phyloP scores from a whole-genome alignment of 2,797 vertebrate species.

The Hyperoplus immaculatus region DNA sequence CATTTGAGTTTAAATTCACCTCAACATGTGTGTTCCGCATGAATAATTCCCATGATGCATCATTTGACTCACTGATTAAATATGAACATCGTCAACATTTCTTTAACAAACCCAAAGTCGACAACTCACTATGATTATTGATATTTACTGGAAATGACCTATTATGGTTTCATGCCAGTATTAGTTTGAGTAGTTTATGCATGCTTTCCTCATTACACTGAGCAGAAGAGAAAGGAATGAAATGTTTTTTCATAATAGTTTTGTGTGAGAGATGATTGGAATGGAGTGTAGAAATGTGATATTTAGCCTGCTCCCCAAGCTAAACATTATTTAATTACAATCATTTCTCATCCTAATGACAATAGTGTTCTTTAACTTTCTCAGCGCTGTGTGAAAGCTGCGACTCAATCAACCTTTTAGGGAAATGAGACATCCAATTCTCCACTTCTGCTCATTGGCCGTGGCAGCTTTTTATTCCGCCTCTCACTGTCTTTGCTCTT shows the following conservation, averaged over 20 bases:
- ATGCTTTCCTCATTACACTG: slow-evolving; percentile 21
- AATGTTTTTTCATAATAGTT: slow-evolving; percentile 1
- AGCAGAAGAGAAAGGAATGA: slow-evolving; percentile 7
- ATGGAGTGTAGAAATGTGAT: slow-evolving; percentile 5
- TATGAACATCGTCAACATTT: slow-evolving; percentile 55
- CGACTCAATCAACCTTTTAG: slow-evolving; percentile 58
- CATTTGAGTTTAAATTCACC: slow-evolving; percentile 31
- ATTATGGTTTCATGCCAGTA: slow-evolving; percentile 29
- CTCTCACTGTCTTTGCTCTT: slow-evolving; percentile 30
- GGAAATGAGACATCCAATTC: slow-evolving; percentile 53
- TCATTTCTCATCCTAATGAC: slow-evolving; percentile 41
- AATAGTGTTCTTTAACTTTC: background rate
- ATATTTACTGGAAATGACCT: slow-evolving; percentile 48
- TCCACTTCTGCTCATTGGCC: slow-evolving; percentile 49
- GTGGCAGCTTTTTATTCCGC: slow-evolving; percentile 39
- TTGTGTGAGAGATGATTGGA: slow-evolving; percentile 14
- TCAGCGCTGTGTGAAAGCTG: slow-evolving; percentile 17
- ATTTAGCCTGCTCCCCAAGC: slow-evolving; percentile 4
- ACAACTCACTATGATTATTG: slow-evolving; percentile 48
- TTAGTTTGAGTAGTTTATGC: slow-evolving; percentile 26
- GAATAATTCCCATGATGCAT: slow-evolving; percentile 26
- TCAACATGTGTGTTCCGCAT: slow-evolving; percentile 21
- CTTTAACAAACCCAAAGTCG: slow-evolving; percentile 41
- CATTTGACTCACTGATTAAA: slow-evolving; percentile 33
- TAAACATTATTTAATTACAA: slow-evolving; percentile 45